Percentiles rank a stretch among this genome's conserved stretches.
Evolutionary conservation across 2,113 vertebrate genomes (phyloP).

Genomic region (Columba janthina): DNA sequence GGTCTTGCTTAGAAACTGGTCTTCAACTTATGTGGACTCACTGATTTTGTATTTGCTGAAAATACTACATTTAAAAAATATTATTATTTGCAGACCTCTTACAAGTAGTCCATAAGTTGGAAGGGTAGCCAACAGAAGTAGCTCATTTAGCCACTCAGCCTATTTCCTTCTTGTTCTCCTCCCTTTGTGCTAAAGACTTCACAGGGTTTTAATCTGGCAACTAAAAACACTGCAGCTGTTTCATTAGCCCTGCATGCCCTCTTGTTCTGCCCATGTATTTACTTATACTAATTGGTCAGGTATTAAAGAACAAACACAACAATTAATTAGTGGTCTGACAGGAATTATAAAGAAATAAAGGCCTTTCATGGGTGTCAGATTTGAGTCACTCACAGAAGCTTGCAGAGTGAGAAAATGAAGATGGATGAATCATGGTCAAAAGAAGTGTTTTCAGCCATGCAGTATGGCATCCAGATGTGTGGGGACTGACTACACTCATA

Average conservation of each 20-base stretch:
- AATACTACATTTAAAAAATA: background rate
- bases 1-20: background rate
- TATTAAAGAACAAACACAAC: slow-evolving; percentile 45
- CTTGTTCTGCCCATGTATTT: slow-evolving; percentile 35
- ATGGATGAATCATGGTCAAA: slow-evolving; percentile 28
- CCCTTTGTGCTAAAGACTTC: background rate
- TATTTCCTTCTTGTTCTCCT: background rate
- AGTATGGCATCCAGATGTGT: slow-evolving; percentile 29
- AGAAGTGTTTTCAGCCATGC: background rate
- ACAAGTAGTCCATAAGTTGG: background rate
- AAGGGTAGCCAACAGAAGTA: background rate
- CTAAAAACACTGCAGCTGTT: background rate
- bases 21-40: background rate
- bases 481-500: background rate
- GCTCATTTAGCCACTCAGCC: background rate
- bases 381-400: slow-evolving; percentile 41
- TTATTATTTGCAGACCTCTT: background rate
- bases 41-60: background rate
- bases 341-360: slow-evolving; percentile 44
- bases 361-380: slow-evolving; percentile 9
- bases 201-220: background rate
- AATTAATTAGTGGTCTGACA: slow-evolving; percentile 59
- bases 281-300: slow-evolving; percentile 37
- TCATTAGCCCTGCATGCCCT: background rate
- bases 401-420: slow-evolving; percentile 19